phyloP scores from a whole-genome alignment of 2,888 invertebrate species.

The Scaptomyza flava region DNA sequence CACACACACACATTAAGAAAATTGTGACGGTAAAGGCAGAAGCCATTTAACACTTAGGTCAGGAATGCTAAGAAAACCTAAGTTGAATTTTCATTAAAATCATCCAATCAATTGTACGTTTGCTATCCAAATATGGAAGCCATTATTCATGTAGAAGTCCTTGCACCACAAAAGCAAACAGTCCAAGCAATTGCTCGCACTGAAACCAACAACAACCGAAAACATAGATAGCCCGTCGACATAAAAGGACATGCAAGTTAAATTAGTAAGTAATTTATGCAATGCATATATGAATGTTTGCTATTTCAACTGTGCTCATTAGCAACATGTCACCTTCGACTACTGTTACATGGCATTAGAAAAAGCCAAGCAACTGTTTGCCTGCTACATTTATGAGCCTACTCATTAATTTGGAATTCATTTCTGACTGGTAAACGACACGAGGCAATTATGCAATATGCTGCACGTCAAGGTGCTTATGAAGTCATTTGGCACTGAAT shows the following conservation, averaged over 20 bases:
- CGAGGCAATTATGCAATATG: conserved; percentile 2
- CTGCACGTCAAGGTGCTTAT: not conserved
- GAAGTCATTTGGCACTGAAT: not conserved
- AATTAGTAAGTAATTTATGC: conserved; percentile 33
- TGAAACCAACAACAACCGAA: conserved; percentile 1
- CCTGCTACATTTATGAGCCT: not conserved
- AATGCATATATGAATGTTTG: conserved; percentile 3
- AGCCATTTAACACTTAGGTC: conserved; percentile 34
- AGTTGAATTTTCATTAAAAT: conserved; percentile 31
- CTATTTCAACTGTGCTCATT: conserved; percentile 18
- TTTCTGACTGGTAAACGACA: not conserved
- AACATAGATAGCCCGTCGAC: not conserved
- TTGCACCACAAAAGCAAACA: conserved; percentile 13
- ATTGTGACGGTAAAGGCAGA: conserved; percentile 6
- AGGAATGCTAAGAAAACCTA: not conserved
- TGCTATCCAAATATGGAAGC: conserved; percentile 27
- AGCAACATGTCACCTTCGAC: not conserved
- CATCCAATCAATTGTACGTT: conserved; percentile 28
- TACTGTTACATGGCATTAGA: too few relatives aligned
- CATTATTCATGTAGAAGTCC: conserved; percentile 28
- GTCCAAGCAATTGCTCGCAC: not conserved
- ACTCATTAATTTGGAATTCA: conserved; percentile 9
- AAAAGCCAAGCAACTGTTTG: not conserved
- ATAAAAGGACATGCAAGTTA: conserved; percentile 11
- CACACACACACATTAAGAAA: not conserved